These are phyloP conservation scores for Drosophila trapezifrons DNA, from an alignment of 1,140 invertebrate species.

Conservation along the genomic window DNA sequence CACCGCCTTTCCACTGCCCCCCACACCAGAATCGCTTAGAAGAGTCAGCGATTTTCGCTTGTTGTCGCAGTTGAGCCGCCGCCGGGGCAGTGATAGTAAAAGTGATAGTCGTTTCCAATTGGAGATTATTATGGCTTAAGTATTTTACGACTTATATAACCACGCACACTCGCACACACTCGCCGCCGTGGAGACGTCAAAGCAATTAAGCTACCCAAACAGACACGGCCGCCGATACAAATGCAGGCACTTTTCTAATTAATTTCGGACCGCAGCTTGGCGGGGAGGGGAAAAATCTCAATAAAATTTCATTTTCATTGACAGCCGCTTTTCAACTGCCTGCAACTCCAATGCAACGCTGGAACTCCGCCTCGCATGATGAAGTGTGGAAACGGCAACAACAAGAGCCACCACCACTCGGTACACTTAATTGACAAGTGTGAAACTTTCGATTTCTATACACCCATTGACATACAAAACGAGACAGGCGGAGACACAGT, in stretches of 20 bases:
- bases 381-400: slow-evolving; percentile 53
- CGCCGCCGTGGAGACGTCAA: slow-evolving; percentile 52
- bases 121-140: slow-evolving; percentile 80
- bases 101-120: slow-evolving; percentile 82
- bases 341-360: slow-evolving; percentile 43
- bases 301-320: slow-evolving; percentile 83
- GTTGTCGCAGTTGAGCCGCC: slow-evolving; percentile 34
- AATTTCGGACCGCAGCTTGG: slow-evolving; percentile 56
- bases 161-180: slow-evolving; percentile 22
- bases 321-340: slow-evolving; percentile 81
- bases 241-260: slow-evolving; percentile 76
- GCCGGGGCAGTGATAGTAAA: slow-evolving; percentile 67
- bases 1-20: slow-evolving; percentile 44
- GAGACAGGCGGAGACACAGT: slow-evolving; percentile 15
- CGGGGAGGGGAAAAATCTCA: slow-evolving; percentile 66
- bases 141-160: slow-evolving; percentile 83
- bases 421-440: slow-evolving; percentile 82
- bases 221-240: slow-evolving; percentile 46
- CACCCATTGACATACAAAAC: slow-evolving; percentile 80
- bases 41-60: slow-evolving; percentile 67
- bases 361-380: slow-evolving; percentile 39
- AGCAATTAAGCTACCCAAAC: slow-evolving; percentile 76
- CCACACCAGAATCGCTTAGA: slow-evolving; percentile 69
- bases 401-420: slow-evolving; percentile 60
- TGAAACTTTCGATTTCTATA: slow-evolving; percentile 83